Evolutionary conservation across 2,888 invertebrate species (phyloP), one percentile per base, ranked within the genome.

Genomic region (Fragum whitleyi): DNA sequence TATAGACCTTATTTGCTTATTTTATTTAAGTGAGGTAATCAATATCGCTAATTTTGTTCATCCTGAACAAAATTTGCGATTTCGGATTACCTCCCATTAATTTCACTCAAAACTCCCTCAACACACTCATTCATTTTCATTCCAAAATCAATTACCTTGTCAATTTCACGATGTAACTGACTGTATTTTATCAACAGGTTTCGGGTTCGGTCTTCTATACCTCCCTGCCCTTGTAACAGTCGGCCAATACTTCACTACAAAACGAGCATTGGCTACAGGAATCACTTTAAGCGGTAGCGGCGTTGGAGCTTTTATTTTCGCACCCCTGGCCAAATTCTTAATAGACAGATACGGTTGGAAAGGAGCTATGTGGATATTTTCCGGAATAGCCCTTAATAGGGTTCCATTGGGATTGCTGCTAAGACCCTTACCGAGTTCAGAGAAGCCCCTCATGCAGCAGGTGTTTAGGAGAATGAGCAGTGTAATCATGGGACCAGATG

Each of bases 181-280:
- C n/a, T n/a, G n/a, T n/a, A n/a, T 21, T n/a, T n/a, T 53, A n/a
- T 21, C 53, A 47, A n/a, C 36, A 77, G 77, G 77, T 32, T 26
- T 67, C 39, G 77, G 77, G 6, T 77, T 61, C 29, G 77, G 77
- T 0, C 42, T 77, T 28, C 55, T 72, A 3, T 77, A 72, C 23
- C 62, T 77, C 23, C 77, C 77, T 19, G 59, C 67, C 16, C 47
- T 77, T 9, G 77, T 77, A 0, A 65, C 62, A 36, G 77, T 77
- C 1, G 70, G 70, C 0, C 42, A 62, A n/a, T 47, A 72, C 42
- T 77, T 77, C 28, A 57, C 67, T n/a, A 72, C 55, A 23, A 32
- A 72, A 26, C 14, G 77, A 47, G 77, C 72, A 11, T n/a, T 77
- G 16, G 77, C 77, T 5, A 70, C 70, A 16, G 77, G 77, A 0